phyloP scores from a whole-genome alignment of 2,113 vertebrate species.

The Leptosomus discolor region DNA sequence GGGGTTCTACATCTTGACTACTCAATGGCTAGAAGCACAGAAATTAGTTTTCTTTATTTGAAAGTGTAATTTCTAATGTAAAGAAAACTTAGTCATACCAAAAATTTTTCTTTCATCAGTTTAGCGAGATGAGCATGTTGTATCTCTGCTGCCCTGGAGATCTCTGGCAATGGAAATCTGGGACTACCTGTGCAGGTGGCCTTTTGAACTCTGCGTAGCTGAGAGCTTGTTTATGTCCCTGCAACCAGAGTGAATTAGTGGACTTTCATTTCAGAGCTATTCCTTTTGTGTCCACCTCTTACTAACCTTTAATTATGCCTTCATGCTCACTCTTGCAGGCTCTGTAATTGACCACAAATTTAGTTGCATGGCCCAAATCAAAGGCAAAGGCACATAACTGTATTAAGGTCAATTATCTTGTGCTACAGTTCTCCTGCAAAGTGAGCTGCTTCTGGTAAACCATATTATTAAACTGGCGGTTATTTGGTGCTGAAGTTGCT shows the following conservation, averaged over 20 bases:
- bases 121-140: background rate
- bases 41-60: background rate
- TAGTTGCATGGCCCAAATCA: conserved; percentile 3
- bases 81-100: background rate
- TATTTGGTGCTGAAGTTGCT: background rate
- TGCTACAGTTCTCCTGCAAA: conserved; percentile 14
- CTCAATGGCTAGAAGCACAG: background rate
- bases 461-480: background rate
- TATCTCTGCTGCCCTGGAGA: background rate
- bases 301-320: conserved; percentile 45
- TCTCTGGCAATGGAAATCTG: background rate
- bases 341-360: conserved; percentile 52
- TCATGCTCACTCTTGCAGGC: background rate
- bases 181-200: background rate
- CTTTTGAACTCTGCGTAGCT: background rate
- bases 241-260: background rate
- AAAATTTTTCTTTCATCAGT: background rate
- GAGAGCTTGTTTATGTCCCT: background rate
- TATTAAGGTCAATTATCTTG: conserved; percentile 16
- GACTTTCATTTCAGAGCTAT: background rate
- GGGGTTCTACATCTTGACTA: background rate
- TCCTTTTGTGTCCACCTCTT: conserved; percentile 7
- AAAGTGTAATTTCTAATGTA: background rate
- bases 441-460: conserved; percentile 4
- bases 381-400: background rate